Evolutionary conservation across 23 tunicate species (phyloP).

Genomic region (Trididemnum miniatum): DNA sequence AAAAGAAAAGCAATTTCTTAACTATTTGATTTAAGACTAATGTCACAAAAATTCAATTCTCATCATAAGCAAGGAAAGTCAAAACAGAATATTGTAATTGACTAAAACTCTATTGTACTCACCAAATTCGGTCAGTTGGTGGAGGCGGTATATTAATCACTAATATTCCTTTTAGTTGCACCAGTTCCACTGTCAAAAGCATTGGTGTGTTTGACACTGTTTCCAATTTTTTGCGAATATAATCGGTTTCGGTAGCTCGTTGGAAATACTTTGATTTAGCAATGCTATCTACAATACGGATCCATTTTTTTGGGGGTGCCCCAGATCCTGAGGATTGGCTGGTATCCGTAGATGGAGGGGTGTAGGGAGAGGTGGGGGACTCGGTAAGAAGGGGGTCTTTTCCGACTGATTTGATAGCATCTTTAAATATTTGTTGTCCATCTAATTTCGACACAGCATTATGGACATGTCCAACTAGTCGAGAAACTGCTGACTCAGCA

Average conservation of each 20-base stretch:
- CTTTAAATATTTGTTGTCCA: slow-evolving; percentile 46
- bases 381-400: slow-evolving; percentile 27
- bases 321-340: neutral
- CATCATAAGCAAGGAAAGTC: too few relatives aligned
- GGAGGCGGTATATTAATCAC: slow-evolving; percentile 87
- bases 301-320: slow-evolving; percentile 64
- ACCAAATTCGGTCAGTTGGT: slow-evolving; percentile 92
- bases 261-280: slow-evolving; percentile 82
- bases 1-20: too few relatives aligned
- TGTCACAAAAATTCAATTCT: too few relatives aligned
- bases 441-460: slow-evolving; percentile 54
- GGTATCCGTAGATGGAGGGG: neutral
- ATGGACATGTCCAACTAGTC: slow-evolving; percentile 60
- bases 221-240: slow-evolving; percentile 76
- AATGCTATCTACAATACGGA: slow-evolving; percentile 74
- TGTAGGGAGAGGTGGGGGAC: neutral
- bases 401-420: slow-evolving; percentile 24
- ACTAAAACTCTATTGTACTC: too few relatives aligned
- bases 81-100: too few relatives aligned
- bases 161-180: slow-evolving; percentile 63
- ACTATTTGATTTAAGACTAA: too few relatives aligned
- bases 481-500: slow-evolving; percentile 57
- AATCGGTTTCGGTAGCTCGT: slow-evolving; percentile 70
- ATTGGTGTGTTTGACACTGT: slow-evolving; percentile 93
- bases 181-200: slow-evolving; percentile 76